These are phyloP conservation scores for Rhagophthalmus giganteus DNA, from an alignment of 2,888 invertebrate species.

Conservation along the genomic window DNA sequence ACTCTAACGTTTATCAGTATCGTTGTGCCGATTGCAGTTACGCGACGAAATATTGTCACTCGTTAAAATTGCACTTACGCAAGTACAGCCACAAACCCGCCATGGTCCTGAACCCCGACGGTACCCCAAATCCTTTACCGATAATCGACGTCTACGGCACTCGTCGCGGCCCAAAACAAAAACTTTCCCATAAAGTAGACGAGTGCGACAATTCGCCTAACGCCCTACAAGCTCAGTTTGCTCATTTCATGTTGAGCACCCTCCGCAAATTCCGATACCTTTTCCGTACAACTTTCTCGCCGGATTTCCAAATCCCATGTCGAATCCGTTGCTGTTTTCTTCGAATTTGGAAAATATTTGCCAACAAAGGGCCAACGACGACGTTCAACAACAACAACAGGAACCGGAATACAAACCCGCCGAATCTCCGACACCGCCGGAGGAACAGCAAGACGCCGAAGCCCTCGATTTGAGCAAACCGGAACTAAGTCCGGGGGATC, in stretches of 20 bases:
- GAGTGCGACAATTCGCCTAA: conserved; percentile 7
- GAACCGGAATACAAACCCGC: conserved; percentile 36
- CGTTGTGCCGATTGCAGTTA: conserved; percentile 92
- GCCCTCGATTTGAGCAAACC: conserved; percentile 64
- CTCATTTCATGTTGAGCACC: conserved; percentile 38
- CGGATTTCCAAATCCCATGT: conserved; percentile 38
- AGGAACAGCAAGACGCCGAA: too few species aligned
- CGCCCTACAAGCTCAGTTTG: conserved; percentile 31
- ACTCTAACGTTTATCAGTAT: conserved; percentile 90
- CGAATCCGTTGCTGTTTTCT: conserved; percentile 43
- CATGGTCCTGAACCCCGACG: conserved; percentile 86
- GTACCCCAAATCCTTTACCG: conserved; percentile 82
- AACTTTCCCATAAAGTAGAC: conserved; percentile 11
- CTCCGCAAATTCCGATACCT: conserved; percentile 35
- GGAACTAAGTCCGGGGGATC: conserved; percentile 32
- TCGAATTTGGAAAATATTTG: conserved; percentile 1
- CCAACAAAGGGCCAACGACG: too few species aligned
- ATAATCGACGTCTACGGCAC: conserved; percentile 92
- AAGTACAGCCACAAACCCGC: conserved; percentile 91
- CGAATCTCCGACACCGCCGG: conserved; percentile 24
- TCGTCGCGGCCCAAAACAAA: conserved; percentile 80
- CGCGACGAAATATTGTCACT: conserved; percentile 97
- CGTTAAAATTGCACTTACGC: conserved; percentile 89
- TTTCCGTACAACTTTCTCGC: conserved; percentile 42
- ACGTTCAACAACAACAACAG: too few species aligned